A percentile compares a stretch with the other conserved stretches of the same genome.
phyloP scores from a whole-genome alignment of 2,797 vertebrate species.

The Spheniscus humboldti region DNA sequence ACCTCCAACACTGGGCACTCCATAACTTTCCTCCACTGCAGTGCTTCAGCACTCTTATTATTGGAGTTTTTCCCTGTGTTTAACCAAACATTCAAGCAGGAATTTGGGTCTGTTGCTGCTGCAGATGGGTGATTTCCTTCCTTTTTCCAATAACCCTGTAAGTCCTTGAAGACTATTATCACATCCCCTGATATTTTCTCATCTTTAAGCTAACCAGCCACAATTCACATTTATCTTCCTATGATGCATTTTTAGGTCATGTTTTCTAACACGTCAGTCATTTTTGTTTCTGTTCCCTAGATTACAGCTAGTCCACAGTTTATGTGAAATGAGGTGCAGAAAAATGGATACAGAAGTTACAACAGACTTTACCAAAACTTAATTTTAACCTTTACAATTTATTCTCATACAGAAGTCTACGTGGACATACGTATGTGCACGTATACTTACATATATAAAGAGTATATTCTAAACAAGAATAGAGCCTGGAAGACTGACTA shows the following conservation, averaged over 20 bases:
- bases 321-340: neutral
- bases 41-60: neutral
- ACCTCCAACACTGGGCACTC: neutral
- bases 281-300: neutral
- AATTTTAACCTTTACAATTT: neutral
- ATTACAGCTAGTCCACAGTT: neutral
- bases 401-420: neutral
- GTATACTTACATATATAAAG: neutral
- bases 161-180: neutral
- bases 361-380: neutral
- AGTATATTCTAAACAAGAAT: neutral
- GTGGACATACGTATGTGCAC: neutral
- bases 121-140: neutral
- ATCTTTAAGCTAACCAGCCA: neutral
- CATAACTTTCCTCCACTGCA: neutral
- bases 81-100: neutral
- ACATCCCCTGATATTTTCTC: neutral
- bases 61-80: neutral
- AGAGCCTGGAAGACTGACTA: neutral
- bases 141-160: neutral
- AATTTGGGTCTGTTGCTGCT: neutral
- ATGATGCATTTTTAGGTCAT: neutral
- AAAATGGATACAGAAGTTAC: neutral
- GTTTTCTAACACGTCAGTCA: neutral
- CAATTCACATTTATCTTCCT: neutral